These are phyloP conservation scores for Empis stercorea DNA, from an alignment of 2,888 invertebrate species.

Conservation along the genomic window DNA sequence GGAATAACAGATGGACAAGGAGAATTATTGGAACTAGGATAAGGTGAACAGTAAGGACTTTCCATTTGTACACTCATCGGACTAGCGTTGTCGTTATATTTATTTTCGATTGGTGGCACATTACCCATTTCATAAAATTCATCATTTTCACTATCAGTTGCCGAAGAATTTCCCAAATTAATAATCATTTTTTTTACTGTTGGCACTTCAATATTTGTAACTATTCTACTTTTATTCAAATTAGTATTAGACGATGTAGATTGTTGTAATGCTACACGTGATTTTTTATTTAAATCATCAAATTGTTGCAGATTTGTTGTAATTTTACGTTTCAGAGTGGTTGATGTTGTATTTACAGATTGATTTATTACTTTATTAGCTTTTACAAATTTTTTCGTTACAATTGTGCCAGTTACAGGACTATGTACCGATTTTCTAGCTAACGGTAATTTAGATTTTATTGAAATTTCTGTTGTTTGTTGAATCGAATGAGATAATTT, in stretches of 20 bases:
- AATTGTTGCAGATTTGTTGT: neutral
- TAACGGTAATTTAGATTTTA: neutral
- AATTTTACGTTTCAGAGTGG: conserved; percentile 18
- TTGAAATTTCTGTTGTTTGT: neutral
- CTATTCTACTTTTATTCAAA: conserved; percentile 18
- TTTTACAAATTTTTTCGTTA: conserved; percentile 26
- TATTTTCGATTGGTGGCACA: neutral
- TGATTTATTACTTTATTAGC: conserved; percentile 32
- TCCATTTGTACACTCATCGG: conserved; percentile 27
- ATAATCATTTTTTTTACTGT: conserved; percentile 27
- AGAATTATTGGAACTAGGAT: neutral
- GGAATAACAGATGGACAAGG: no score
- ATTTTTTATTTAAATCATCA: neutral
- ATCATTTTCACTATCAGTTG: conserved; percentile 2
- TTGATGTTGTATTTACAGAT: neutral
- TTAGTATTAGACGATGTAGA: neutral
- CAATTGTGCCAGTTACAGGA: neutral
- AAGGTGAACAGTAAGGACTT: conserved; percentile 11
- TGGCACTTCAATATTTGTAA: conserved; percentile 23
- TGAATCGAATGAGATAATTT: neutral
- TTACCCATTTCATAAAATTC: neutral
- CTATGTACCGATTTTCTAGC: neutral
- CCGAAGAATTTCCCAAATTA: conserved; percentile 13
- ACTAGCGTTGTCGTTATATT: conserved; percentile 25
- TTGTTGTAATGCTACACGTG: neutral